phyloP scores from a whole-genome alignment of 2,797 vertebrate species.

The Rhyacichthys aspro region DNA sequence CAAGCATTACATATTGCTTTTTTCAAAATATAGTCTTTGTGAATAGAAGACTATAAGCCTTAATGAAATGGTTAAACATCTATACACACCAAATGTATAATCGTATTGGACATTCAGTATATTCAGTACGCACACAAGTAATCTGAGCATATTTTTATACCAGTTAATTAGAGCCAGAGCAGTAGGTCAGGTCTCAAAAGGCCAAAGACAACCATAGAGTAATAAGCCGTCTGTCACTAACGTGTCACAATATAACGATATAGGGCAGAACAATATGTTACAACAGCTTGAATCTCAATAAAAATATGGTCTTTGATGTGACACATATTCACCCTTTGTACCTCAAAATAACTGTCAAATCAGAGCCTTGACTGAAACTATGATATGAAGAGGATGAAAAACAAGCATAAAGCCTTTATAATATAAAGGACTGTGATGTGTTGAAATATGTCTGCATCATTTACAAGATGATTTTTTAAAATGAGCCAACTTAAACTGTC shows the following conservation, averaged over 20 bases:
- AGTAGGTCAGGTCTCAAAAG: slow-evolving; percentile 2
- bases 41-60: slow-evolving; percentile 32
- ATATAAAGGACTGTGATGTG: too few relatives aligned
- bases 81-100: slow-evolving; percentile 39
- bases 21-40: slow-evolving; percentile 54
- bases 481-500: slow-evolving; percentile 5
- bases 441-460: too few relatives aligned
- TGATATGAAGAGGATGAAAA: too few relatives aligned
- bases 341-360: too few relatives aligned
- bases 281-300: too few relatives aligned
- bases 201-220: not conserved
- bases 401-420: too few relatives aligned
- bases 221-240: slow-evolving; percentile 1
- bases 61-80: slow-evolving; percentile 47
- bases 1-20: slow-evolving; percentile 44
- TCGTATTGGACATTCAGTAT: slow-evolving; percentile 10
- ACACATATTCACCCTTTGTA: too few relatives aligned
- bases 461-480: slow-evolving; percentile 1
- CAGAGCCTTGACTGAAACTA: too few relatives aligned
- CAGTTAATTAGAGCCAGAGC: slow-evolving; percentile 7
- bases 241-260: not conserved
- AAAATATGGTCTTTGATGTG: too few relatives aligned
- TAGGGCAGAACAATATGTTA: too few relatives aligned
- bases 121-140: slow-evolving; percentile 7
- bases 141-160: slow-evolving; percentile 15